Percentiles rank a stretch among this genome's conserved stretches.
These are phyloP conservation scores for Oligia strigilis DNA, from an alignment of 2,888 invertebrate genomes.

Conservation along the genomic window DNA sequence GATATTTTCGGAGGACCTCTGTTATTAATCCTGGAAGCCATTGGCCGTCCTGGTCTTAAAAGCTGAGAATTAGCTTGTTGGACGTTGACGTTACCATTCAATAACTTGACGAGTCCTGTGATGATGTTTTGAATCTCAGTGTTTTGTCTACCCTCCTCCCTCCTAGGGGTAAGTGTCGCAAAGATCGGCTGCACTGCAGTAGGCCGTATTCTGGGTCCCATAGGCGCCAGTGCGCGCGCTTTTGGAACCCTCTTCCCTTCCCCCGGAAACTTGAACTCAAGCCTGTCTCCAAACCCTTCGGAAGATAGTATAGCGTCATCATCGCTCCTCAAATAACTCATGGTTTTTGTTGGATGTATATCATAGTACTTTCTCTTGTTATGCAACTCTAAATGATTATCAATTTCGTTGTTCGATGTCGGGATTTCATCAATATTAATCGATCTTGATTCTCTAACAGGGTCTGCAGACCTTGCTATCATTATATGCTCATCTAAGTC, in stretches of 20 bases:
- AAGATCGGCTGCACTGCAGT: slow-evolving; percentile 89
- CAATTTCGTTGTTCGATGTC: slow-evolving; percentile 90
- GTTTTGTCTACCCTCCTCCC: slow-evolving; percentile 84
- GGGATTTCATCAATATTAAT: slow-evolving; percentile 89
- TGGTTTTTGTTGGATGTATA: slow-evolving; percentile 91
- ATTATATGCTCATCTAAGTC: slow-evolving; percentile 82
- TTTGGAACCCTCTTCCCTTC: slow-evolving; percentile 94
- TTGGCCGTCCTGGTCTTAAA: slow-evolving; percentile 92
- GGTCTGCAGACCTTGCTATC: slow-evolving; percentile 90
- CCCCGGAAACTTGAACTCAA: slow-evolving; percentile 92
- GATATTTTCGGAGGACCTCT: slow-evolving; percentile 96
- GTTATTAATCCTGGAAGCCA: slow-evolving; percentile 96
- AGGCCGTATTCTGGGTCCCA: slow-evolving; percentile 92
- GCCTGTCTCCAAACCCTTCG: slow-evolving; percentile 83
- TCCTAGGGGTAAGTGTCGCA: slow-evolving; percentile 88
- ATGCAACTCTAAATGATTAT: slow-evolving; percentile 90
- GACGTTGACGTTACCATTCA: slow-evolving; percentile 97
- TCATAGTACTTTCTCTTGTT: slow-evolving; percentile 88
- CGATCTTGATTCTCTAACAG: slow-evolving; percentile 86
- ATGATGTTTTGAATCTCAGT: slow-evolving; percentile 97
- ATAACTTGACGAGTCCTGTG: slow-evolving; percentile 96
- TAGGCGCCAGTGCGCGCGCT: slow-evolving; percentile 91
- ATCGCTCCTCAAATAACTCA: slow-evolving; percentile 77
- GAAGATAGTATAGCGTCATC: slow-evolving; percentile 84
- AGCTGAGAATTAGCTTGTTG: slow-evolving; percentile 94